phyloP scores from a whole-genome alignment of 2,113 vertebrate genomes.

The Dunckerocampus dactyliophorus region DNA sequence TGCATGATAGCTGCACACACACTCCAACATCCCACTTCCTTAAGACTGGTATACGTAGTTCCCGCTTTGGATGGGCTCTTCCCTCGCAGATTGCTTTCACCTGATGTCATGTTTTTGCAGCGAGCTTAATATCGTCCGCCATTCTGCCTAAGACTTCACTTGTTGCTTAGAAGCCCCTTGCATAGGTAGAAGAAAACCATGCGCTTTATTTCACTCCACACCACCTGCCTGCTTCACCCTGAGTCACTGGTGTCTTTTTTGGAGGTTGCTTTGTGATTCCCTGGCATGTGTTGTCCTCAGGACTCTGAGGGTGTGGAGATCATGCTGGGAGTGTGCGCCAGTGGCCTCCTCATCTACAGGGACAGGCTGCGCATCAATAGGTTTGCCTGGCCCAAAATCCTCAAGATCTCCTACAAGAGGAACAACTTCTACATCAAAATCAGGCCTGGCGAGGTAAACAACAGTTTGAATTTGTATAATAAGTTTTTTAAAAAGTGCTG shows the following conservation, averaged over 20 bases:
- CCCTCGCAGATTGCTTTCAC: conserved; percentile 35
- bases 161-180: conserved; percentile 19
- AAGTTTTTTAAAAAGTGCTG: neutral
- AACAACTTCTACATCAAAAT: conserved; percentile 99
- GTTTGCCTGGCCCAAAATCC: conserved; percentile 97
- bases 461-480: no score
- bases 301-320: conserved; percentile 98
- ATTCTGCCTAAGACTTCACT: conserved; percentile 32
- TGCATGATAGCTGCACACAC: conserved; percentile 37
- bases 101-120: conserved; percentile 48
- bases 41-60: conserved; percentile 10
- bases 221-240: conserved; percentile 58
- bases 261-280: neutral
- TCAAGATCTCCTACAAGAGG: conserved; percentile 98
- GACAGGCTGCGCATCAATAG: conserved; percentile 94
- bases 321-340: conserved; percentile 95
- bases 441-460: conserved; percentile 89
- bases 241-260: neutral
- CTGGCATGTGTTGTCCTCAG: conserved; percentile 66
- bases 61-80: conserved; percentile 32
- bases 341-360: conserved; percentile 92
- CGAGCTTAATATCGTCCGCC: conserved; percentile 41
- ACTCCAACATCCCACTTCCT: conserved; percentile 13
- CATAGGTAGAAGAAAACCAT: conserved; percentile 31
- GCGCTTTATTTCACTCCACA: conserved; percentile 52